Evolutionary conservation across 2,888 invertebrate species (phyloP).

Genomic region (Hesperia comma): DNA sequence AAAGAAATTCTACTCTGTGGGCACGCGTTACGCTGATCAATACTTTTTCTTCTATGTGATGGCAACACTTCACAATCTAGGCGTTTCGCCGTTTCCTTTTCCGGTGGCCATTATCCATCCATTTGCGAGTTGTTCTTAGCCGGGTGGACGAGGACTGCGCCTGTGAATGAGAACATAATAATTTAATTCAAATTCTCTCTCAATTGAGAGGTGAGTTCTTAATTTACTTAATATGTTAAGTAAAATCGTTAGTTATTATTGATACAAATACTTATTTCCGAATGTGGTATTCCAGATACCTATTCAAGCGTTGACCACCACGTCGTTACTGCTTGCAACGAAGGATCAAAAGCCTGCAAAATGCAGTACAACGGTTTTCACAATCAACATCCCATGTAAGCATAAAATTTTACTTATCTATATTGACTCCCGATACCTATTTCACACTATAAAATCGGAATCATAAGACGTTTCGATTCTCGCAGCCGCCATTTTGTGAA

Average conservation of each 20-base stretch:
- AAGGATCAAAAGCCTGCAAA: conserved; percentile 52
- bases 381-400: conserved; percentile 82
- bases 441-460: conserved; percentile 4
- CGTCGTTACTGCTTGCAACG: conserved; percentile 56
- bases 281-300: conserved; percentile 67
- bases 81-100: conserved; percentile 51
- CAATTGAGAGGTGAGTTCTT: conserved; percentile 73
- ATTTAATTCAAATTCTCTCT: conserved; percentile 74
- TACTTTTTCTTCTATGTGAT: not conserved
- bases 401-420: conserved; percentile 15
- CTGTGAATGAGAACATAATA: conserved; percentile 70
- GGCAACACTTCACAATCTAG: conserved; percentile 6
- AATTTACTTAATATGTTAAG: conserved; percentile 21
- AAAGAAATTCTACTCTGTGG: no score
- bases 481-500: conserved; percentile 81
- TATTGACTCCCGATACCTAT: not conserved
- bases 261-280: conserved; percentile 21
- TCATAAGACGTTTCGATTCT: conserved; percentile 13
- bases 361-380: conserved; percentile 83
- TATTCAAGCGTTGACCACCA: conserved; percentile 69
- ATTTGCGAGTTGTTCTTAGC: conserved; percentile 87
- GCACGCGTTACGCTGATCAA: not conserved
- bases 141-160: conserved; percentile 74
- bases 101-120: conserved; percentile 67
- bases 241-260: not conserved